These are phyloP conservation scores for Elmis aenea DNA, from an alignment of 2,888 invertebrate genomes.

Conservation along the genomic window DNA sequence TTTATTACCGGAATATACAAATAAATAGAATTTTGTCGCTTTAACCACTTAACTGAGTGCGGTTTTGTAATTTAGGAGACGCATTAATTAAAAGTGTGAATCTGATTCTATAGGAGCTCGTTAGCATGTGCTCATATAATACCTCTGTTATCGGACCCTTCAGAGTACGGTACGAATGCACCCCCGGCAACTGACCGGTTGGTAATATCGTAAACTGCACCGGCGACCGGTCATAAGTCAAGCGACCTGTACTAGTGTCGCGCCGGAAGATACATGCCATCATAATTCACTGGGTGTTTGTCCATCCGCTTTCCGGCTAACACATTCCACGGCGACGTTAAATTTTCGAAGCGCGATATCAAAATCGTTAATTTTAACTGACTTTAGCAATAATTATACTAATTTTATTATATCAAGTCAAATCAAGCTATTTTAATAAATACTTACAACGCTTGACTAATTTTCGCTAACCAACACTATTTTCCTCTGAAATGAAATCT, in stretches of 20 bases:
- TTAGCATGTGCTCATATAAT: slow-evolving; percentile 18
- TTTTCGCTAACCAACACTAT: too few species aligned
- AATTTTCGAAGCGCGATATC: too few species aligned
- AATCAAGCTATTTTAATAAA: too few species aligned
- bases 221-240: slow-evolving; percentile 17
- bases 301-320: too few species aligned
- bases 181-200: slow-evolving; percentile 11
- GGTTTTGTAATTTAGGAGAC: slow-evolving; percentile 11
- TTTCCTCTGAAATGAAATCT: too few species aligned
- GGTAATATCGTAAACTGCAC: slow-evolving; percentile 18
- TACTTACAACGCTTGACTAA: too few species aligned
- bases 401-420: too few species aligned
- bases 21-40: slow-evolving; percentile 7
- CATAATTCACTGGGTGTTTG: slow-evolving; percentile 11
- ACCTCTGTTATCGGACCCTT: slow-evolving; percentile 18
- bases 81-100: slow-evolving; percentile 19
- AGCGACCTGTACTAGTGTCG: slow-evolving; percentile 10
- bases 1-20: slow-evolving; percentile 8
- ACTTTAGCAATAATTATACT: too few species aligned
- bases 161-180: slow-evolving; percentile 3
- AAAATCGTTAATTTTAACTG: too few species aligned
- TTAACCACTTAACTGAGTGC: slow-evolving; percentile 10
- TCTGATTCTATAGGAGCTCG: slow-evolving; percentile 19
- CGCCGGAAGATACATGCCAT: slow-evolving; percentile 12
- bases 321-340: too few species aligned